Base-by-base conservation (phyloP, 2,797 vertebrate species). In the Parauchenoglanis punctatus region DNA sequence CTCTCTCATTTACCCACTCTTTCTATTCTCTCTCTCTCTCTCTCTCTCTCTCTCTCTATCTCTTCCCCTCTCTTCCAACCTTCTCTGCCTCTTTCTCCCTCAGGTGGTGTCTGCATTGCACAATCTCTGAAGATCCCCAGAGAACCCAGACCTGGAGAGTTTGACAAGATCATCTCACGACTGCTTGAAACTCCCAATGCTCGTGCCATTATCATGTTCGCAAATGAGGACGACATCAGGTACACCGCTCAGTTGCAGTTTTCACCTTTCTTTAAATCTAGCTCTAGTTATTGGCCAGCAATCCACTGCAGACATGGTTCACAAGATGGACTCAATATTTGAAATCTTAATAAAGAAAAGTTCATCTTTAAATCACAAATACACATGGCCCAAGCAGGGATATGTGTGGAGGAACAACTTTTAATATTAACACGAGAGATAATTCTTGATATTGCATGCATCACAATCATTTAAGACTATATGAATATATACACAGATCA, bases 151-250 rank as follows among this genome's bases (percentile, higher is more conserved):
- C 95, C 94, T 56, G 97, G 97, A 89, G 98, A 99, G 93, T 99
- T 98, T 89, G 97, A 99, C 94, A 98, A 97, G 95, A 97, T 98
- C 91, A 94, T 99, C 92, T 95, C 95, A 15, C 97, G 97, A 81
- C 95, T 99, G 87, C 86, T 98, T 93, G 98, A 99, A 95, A 99
- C 97, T 58, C 96, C 97, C 81, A 98, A 97, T 85, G 98, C 98
- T 90, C 96, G 98, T 13, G 97, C 97, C 0, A 94, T 99, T 90
- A 97, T 99, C 91, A 97, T 98, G 96, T 99, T 99, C 90, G 96
- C 98, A 0, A 99, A 98, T 18, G 98, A 99, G 93, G 98, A 99
- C 88, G 98, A 99, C 91, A 99, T 99, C 93, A 96, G 97, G 98
- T 99, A 61, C 46, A 70, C 72, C 81, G 63, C 76, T 83, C 54